Percentiles rank a stretch among this genome's conserved stretches.
These are phyloP conservation scores for Oscheius sp. DNA, from an alignment of 2,888 invertebrate species.

Conservation along the genomic window DNA sequence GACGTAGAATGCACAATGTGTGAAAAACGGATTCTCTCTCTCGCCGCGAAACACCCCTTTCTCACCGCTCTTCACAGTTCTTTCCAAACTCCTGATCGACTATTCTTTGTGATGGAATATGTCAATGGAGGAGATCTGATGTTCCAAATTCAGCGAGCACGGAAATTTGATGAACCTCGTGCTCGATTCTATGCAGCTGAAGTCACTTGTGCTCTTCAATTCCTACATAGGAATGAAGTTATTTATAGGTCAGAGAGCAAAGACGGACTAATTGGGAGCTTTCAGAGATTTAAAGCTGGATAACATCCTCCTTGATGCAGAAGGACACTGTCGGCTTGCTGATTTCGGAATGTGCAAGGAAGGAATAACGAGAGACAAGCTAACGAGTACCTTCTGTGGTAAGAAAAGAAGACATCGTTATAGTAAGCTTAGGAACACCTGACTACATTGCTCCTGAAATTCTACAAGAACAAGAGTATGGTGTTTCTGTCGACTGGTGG, in stretches of 20 bases:
- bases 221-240: slow-evolving; percentile 93
- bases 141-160: slow-evolving; percentile 96
- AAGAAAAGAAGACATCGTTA: slow-evolving; percentile 74
- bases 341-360: slow-evolving; percentile 96
- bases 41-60: slow-evolving; percentile 97
- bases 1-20: slow-evolving; percentile 99
- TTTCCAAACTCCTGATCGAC: slow-evolving; percentile 92
- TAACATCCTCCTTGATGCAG: slow-evolving; percentile 91
- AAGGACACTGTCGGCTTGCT: slow-evolving; percentile 72
- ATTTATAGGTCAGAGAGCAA: slow-evolving; percentile 83
- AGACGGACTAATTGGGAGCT: neutral
- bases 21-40: slow-evolving; percentile 92
- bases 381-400: slow-evolving; percentile 98
- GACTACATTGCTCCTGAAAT: slow-evolving; percentile 97
- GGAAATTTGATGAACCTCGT: slow-evolving; percentile 93
- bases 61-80: slow-evolving; percentile 94
- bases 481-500: slow-evolving; percentile 80
- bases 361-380: slow-evolving; percentile 85
- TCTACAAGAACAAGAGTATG: slow-evolving; percentile 86
- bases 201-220: slow-evolving; percentile 95
- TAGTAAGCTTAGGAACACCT: slow-evolving; percentile 45
- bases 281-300: slow-evolving; percentile 93
- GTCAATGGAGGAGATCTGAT: slow-evolving; percentile 85
- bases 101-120: slow-evolving; percentile 99
- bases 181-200: slow-evolving; percentile 96